These are phyloP conservation scores for Myotis lucifugus DNA, from an alignment of 2,113 vertebrate species.

Conservation along the genomic window DNA sequence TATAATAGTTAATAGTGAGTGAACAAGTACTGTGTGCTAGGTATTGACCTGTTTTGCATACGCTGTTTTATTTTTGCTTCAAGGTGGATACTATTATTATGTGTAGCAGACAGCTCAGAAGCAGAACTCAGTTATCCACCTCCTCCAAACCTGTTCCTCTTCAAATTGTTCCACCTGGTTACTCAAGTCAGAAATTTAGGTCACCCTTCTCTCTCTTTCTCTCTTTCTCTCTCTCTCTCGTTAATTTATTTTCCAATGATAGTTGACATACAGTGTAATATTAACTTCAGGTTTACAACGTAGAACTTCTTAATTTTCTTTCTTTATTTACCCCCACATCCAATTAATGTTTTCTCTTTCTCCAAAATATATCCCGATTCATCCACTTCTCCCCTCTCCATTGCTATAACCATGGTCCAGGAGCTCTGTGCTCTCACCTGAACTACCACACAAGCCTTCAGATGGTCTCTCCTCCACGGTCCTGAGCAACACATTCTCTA, in stretches of 20 bases:
- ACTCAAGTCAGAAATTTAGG: conserved; percentile 39
- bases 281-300: not conserved
- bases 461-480: not conserved
- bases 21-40: not conserved
- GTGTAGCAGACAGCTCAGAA: conserved; percentile 28
- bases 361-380: not conserved
- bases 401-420: not conserved
- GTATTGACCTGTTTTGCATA: not conserved
- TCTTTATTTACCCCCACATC: not conserved
- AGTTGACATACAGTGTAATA: no score
- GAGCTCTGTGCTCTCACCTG: not conserved
- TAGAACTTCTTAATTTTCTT: not conserved
- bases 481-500: not conserved
- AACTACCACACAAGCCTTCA: not conserved
- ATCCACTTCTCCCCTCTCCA: not conserved
- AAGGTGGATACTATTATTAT: conserved; percentile 61
- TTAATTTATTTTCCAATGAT: not conserved
- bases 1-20: not conserved
- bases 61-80: not conserved
- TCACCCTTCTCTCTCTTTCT: not conserved
- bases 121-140: conserved; percentile 37
- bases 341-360: not conserved
- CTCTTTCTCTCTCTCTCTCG: not conserved
- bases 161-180: conserved; percentile 28
- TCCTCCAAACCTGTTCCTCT: conserved; percentile 64